Base-by-base conservation (phyloP, 2,113 vertebrate species). In the Nanger granti region DNA sequence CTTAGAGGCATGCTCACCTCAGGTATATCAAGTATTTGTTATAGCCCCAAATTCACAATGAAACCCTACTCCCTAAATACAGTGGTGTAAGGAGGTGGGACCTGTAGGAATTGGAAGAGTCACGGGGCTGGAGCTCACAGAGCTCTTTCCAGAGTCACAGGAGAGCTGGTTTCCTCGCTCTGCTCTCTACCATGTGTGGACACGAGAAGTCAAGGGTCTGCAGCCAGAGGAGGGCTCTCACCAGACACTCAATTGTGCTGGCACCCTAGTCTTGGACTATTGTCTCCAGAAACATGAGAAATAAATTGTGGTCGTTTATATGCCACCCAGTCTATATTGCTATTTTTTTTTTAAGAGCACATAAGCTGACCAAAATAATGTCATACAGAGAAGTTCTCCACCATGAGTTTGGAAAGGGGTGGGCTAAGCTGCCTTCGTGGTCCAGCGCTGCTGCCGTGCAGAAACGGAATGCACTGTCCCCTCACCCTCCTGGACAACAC, bases 381-480 rank as follows among this genome's bases (percentile, higher is more conserved):
- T 1, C 4, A 1, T 0, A 66, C 8, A 34, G 28, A 89, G 55
- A 82, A 20, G 13, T 9, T 55, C 34, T 59, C 37, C 69, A 44
- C 37, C 60, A 17, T 13, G 44, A 52, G 47, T 34, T 17, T 2
- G 13, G 69, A 17, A 49, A 86, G n/a, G 87, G 66, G 37, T 1
- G 10, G 47, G 80, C 57, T 62, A 34, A 79, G 29, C 7, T 20
- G 14, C 22, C 66, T 12, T 28, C 17, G 2, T 2, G 47, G 59
- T 13, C 17, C 2, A 4, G n/a, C 24, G 26, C 82, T n/a, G 17
- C 79, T 10, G 37, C 9, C 2, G 0, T n/a, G 29, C 31, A 80
- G 29, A 47, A 7, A 62, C 1, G 22, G 87, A 0, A 34, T 0
- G 6, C 11, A 22, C 52, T 0, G 17, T 59, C 24, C 80, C 17